Evolutionary conservation across 2,888 invertebrate species (phyloP), one percentile per base, ranked within the genome.

Genomic region (Coleophora deauratella): DNA sequence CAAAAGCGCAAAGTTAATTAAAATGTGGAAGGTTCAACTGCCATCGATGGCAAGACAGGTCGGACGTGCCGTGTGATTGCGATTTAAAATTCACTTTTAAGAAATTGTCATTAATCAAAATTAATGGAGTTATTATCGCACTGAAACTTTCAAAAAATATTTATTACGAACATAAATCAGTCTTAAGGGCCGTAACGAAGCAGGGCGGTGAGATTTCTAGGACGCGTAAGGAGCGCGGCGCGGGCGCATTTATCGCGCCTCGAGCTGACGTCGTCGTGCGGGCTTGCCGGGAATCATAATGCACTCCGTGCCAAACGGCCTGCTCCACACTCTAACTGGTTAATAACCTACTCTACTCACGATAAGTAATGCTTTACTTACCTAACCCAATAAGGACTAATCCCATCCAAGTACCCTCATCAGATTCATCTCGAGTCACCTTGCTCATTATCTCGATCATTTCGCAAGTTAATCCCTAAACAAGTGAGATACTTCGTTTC

Each of bases 81-180:
- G 54, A 64, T 61, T 72, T 69, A 66, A 78, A 80, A 84, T 67
- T 81, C 78, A 81, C 79, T 84, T 81, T 79, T 78, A 67, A 75
- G 77, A 82, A 84, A 82, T 72, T 76, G 74, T 74, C 82, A 82
- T 85, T 76, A 80, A 85, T 85, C 85, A 85, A 85, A 80, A 81
- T 85, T 82, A 84, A 85, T 85, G 84, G 81, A 84, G 81, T 84
- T 82, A 82, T 84, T 85, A 84, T 84, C 81, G 79, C 79, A 80
- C 75, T 77, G 67, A 56, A 75, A 82, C 81, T 84, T 85, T 80
- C 81, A 82, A 80, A 84, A 82, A 81, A 77, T 80, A 82, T 82
- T 84, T 84, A 84, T 82, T 77, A 63, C 73, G 49, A 50, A 62
- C 74, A 81, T 85, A 82, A 82, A 84, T 85, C 84, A 81, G 72